These are phyloP conservation scores for Dolomedes plantarius DNA, from an alignment of 2,888 invertebrate species.

Conservation along the genomic window DNA sequence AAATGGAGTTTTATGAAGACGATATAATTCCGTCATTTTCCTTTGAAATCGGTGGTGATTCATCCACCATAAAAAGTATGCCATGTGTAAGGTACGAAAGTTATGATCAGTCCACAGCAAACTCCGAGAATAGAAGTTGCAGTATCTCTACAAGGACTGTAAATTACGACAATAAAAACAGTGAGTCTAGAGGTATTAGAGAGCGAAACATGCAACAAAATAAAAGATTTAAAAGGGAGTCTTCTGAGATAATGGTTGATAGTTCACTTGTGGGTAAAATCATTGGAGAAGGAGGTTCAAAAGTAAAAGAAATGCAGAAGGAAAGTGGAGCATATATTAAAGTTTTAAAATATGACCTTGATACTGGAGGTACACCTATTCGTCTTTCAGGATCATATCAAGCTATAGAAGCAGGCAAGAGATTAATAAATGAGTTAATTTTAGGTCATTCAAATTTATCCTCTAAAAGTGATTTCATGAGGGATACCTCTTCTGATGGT, in stretches of 20 bases:
- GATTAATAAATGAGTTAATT: slow-evolving; percentile 74
- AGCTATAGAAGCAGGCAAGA: slow-evolving; percentile 74
- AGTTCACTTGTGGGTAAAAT: slow-evolving; percentile 74
- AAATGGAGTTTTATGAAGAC: too few species aligned
- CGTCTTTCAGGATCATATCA: slow-evolving; percentile 74
- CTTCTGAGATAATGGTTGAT: slow-evolving; percentile 28
- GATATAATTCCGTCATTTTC: too few species aligned
- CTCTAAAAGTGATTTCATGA: background rate
- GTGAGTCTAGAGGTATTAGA: too few species aligned
- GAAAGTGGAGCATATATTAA: slow-evolving; percentile 86
- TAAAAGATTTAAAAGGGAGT: too few species aligned
- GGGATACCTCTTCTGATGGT: background rate
- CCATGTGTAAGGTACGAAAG: too few species aligned
- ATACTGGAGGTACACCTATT: slow-evolving; percentile 74
- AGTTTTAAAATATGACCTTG: slow-evolving; percentile 76
- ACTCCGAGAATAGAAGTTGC: too few species aligned
- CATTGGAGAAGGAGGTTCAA: slow-evolving; percentile 84
- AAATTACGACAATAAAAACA: too few species aligned
- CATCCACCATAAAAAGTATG: too few species aligned
- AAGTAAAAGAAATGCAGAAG: slow-evolving; percentile 87
- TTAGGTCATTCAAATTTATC: slow-evolving; percentile 26
- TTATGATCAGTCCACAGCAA: too few species aligned
- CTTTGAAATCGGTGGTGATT: too few species aligned
- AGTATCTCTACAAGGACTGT: too few species aligned
- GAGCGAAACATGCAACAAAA: too few species aligned